phyloP scores from a whole-genome alignment of 92 coral and sea anemone genomes.

The Paragorgia papillata region DNA sequence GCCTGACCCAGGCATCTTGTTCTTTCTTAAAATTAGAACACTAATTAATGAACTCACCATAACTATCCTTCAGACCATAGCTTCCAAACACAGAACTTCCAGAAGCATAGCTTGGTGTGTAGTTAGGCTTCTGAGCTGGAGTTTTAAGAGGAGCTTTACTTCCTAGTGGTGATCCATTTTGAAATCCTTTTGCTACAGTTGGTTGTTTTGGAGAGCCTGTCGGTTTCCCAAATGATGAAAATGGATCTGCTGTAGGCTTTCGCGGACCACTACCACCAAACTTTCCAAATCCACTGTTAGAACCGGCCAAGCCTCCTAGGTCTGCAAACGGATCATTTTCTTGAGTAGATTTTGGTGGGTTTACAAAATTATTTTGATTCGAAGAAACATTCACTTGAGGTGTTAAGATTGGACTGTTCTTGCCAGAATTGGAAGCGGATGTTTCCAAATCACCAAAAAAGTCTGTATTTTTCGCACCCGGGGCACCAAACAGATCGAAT shows the following conservation, averaged over 20 bases:
- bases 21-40: too few species aligned
- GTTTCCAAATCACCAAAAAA: constrained; percentile 49
- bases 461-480: constrained; percentile 42
- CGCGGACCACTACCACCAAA: constrained; percentile 48
- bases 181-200: constrained; percentile 58
- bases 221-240: constrained; percentile 45
- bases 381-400: constrained; percentile 26
- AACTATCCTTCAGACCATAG: constrained; percentile 75
- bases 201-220: constrained; percentile 71
- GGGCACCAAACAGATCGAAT: constrained; percentile 59
- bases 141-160: constrained; percentile 28
- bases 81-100: constrained; percentile 88
- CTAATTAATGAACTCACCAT: constrained; percentile 52
- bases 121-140: constrained; percentile 73
- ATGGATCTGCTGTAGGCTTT: constrained; percentile 47
- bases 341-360: constrained; percentile 9
- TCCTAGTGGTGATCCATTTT: constrained; percentile 16
- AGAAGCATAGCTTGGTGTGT: constrained; percentile 69
- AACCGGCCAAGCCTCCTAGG: constrained; percentile 73
- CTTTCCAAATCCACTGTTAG: constrained; percentile 56
- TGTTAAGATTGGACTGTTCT: constrained; percentile 11
- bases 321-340: constrained; percentile 90
- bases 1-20: too few species aligned
- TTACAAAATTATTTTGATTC: constrained; percentile 1
- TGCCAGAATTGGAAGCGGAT: constrained; percentile 24